Conservation (phyloP, 2,888 invertebrate genomes). For the Drosophila planitibia region DNA sequence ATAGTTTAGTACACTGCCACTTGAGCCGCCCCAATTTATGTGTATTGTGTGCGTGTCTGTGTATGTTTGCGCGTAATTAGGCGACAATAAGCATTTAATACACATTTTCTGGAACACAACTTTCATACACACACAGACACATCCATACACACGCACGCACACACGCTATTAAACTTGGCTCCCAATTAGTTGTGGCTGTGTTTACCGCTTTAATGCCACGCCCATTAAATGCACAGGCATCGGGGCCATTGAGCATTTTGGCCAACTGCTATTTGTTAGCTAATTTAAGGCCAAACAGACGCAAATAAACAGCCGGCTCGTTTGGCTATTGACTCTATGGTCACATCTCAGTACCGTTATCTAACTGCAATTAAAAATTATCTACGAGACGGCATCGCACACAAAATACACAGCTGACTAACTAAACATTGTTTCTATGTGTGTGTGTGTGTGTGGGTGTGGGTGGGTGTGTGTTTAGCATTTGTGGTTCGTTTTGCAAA, state of each 20-base stretch:
- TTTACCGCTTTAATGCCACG: constrained; percentile 70
- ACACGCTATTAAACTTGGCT: constrained; percentile 22
- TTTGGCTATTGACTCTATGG: constrained; percentile 27
- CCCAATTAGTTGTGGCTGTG: constrained; percentile 65
- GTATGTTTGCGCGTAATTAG: constrained; percentile 72
- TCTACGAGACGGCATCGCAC: constrained; percentile 61
- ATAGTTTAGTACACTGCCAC: constrained; percentile 21
- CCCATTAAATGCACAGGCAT: constrained; percentile 65
- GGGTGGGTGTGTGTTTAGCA: neutral
- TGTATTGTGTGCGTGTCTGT: constrained; percentile 6
- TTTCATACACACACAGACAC: constrained; percentile 7
- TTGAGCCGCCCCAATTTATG: constrained; percentile 33
- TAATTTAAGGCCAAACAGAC: constrained; percentile 71
- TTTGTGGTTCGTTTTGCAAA: constrained; percentile 2
- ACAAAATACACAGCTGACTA: constrained; percentile 61
- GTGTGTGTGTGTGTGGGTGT: neutral
- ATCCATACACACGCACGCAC: neutral
- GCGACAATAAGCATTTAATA: constrained; percentile 82
- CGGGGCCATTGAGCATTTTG: constrained; percentile 51
- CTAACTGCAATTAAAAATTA: constrained; percentile 72
- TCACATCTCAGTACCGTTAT: constrained; percentile 17
- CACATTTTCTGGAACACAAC: constrained; percentile 66
- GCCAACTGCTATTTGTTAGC: constrained; percentile 70
- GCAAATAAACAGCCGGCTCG: constrained; percentile 38
- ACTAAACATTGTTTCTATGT: neutral